Base-by-base conservation (phyloP, 1,140 invertebrate genomes). In the Atopsyche davidsoni region DNA sequence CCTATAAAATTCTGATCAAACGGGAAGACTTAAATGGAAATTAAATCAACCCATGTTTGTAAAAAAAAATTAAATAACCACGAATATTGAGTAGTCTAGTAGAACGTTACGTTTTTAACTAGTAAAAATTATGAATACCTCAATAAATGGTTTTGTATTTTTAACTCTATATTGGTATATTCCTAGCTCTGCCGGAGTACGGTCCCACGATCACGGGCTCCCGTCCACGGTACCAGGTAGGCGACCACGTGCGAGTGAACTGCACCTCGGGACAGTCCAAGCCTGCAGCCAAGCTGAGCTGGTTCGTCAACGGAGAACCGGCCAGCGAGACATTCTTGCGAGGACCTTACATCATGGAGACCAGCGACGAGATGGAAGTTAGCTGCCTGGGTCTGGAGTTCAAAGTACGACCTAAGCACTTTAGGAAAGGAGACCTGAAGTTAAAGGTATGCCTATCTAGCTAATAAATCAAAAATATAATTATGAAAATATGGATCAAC, bases 251-350 rank as follows among this genome's bases (percentile, higher is more conserved):
- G 10, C 76, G 81, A 16, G 82, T 92, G 11, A 89, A 89, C 65
- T 92, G 89, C 67, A 89, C 87, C 10, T 89, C 87, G 10, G 82
- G 82, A 10, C 73, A 79, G 55, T 92, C 88, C 9, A 82, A 89
- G 60, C 89, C 89, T 1, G 86, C 87, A 0, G 88, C 88, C 9
- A 79, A 85, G 52, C 77, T 93, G 21, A 79, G 79, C 28, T 93
- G 90, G 90, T 87, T 86, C 65, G 87, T 93, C 62, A 94, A 94
- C 62, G 87, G 86, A 24, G 84, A 90, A 59, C 81, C 81, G 59
- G 87, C 87, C 60, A 79, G 77, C 56, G 42, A 66, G 1, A 52
- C 62, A 2, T 67, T 73, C 17, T 58, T 73, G 2, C 59, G 67
- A 0, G 50, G 66, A 4, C 68, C 69, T 1, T 60, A 63, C 4